Evolutionary conservation across 1,140 invertebrate genomes (phyloP).

Genomic region (Gryllus bimaculatus): DNA sequence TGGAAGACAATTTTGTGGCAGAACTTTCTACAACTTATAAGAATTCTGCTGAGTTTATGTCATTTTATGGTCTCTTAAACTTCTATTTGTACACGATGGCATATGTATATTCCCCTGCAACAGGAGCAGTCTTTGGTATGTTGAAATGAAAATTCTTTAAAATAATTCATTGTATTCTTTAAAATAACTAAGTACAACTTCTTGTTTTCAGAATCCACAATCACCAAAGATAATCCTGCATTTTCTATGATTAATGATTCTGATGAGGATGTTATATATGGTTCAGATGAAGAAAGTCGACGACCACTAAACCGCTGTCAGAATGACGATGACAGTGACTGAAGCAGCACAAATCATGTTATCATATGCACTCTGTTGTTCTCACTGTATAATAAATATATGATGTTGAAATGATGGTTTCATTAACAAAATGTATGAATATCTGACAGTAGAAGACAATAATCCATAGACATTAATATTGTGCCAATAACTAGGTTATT

Average conservation of each 20-base stretch:
- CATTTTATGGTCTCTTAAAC: slow-evolving; percentile 89
- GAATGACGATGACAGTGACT: slow-evolving; percentile 60
- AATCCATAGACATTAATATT: neutral
- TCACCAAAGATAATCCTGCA: slow-evolving; percentile 93
- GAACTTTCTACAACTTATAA: slow-evolving; percentile 76
- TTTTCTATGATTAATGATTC: slow-evolving; percentile 98
- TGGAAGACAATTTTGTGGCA: slow-evolving; percentile 90
- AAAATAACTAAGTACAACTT: neutral
- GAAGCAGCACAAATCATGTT: slow-evolving; percentile 24
- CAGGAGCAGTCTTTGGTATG: slow-evolving; percentile 70
- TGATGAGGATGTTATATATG: slow-evolving; percentile 94
- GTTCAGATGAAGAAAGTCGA: slow-evolving; percentile 79
- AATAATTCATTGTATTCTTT: neutral
- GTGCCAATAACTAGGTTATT: neutral
- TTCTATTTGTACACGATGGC: slow-evolving; percentile 90
- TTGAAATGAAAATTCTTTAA: slow-evolving; percentile 25
- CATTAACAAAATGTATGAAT: neutral
- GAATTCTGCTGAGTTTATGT: slow-evolving; percentile 89
- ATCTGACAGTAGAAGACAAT: neutral
- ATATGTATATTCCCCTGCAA: slow-evolving; percentile 85
- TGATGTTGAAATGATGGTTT: neutral
- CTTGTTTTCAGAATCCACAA: slow-evolving; percentile 40
- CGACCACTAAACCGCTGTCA: slow-evolving; percentile 57
- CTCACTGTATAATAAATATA: neutral
- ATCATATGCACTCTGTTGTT: neutral